Conservation (phyloP, 2,888 invertebrate species). For the Mesodorylaimus sp. region DNA sequence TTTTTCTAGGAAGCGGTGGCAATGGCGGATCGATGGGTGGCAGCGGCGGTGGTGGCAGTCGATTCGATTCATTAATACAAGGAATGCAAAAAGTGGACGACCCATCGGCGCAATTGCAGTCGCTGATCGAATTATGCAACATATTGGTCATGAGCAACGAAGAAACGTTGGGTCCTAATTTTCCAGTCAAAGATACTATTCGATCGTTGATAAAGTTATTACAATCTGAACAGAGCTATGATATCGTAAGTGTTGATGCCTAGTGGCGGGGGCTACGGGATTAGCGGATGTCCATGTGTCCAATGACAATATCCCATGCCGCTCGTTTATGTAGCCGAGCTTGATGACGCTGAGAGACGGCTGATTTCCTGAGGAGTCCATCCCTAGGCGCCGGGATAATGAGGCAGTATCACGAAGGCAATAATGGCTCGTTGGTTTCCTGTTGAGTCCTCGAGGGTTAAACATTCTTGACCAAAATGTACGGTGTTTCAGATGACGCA, state of each 20-base stretch:
- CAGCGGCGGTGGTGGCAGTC: slow-evolving; percentile 1
- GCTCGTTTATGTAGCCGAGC: no score
- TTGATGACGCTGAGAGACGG: no score
- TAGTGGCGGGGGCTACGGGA: background rate
- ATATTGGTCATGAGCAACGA: slow-evolving; percentile 97
- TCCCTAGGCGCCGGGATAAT: no score
- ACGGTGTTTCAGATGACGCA: slow-evolving; percentile 76
- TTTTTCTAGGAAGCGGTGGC: no score
- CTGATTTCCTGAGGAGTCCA: no score
- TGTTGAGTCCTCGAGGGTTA: no score
- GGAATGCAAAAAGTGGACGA: slow-evolving; percentile 68
- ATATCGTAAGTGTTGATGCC: slow-evolving; percentile 57
- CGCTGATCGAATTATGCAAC: slow-evolving; percentile 95
- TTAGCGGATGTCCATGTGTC: background rate
- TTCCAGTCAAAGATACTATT: slow-evolving; percentile 91
- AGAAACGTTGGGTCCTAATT: slow-evolving; percentile 77
- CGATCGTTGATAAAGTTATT: slow-evolving; percentile 77
- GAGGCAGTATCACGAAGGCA: no score
- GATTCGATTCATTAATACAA: background rate
- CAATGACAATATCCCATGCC: background rate
- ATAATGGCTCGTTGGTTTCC: no score
- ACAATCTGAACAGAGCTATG: slow-evolving; percentile 94
- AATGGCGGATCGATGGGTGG: no score
- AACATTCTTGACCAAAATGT: no score
- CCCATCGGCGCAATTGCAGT: slow-evolving; percentile 52